Evolutionary conservation across 2,888 invertebrate genomes (phyloP).

Genomic region (Zeuzera pyrina): DNA sequence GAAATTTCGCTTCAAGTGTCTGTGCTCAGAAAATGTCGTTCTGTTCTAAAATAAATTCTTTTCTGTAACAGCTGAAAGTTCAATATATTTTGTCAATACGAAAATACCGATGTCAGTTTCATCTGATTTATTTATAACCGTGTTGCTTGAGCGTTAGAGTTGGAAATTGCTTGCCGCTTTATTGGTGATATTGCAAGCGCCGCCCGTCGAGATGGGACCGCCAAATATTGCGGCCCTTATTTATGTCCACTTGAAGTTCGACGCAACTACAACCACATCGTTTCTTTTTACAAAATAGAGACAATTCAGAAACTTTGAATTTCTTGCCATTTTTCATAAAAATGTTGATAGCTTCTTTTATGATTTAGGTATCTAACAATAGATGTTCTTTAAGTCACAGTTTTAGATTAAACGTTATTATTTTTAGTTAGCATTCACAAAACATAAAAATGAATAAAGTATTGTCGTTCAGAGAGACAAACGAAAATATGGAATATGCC

Average conservation of each 20-base stretch:
- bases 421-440: too few relatives aligned
- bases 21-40: conserved; percentile 18
- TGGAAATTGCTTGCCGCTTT: conserved; percentile 26
- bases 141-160: conserved; percentile 16
- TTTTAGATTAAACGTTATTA: too few relatives aligned
- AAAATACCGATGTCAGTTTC: conserved; percentile 23
- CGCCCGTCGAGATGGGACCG: conserved; percentile 56
- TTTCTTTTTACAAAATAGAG: conserved; percentile 44
- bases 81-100: conserved; percentile 39
- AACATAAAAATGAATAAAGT: too few relatives aligned
- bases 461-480: too few relatives aligned
- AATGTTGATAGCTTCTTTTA: too few relatives aligned
- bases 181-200: conserved; percentile 41
- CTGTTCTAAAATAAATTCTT: conserved; percentile 39
- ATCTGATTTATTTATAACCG: conserved; percentile 7
- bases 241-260: conserved; percentile 70
- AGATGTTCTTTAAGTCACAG: too few relatives aligned
- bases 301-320: too few relatives aligned
- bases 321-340: too few relatives aligned
- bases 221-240: conserved; percentile 65
- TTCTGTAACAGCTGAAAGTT: conserved; percentile 28
- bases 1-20: conserved; percentile 45
- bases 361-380: too few relatives aligned
- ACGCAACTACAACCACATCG: conserved; percentile 46
- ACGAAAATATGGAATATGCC: too few relatives aligned